phyloP scores from a whole-genome alignment of 2,797 vertebrate genomes.

The Amazonetta brasiliensis region DNA sequence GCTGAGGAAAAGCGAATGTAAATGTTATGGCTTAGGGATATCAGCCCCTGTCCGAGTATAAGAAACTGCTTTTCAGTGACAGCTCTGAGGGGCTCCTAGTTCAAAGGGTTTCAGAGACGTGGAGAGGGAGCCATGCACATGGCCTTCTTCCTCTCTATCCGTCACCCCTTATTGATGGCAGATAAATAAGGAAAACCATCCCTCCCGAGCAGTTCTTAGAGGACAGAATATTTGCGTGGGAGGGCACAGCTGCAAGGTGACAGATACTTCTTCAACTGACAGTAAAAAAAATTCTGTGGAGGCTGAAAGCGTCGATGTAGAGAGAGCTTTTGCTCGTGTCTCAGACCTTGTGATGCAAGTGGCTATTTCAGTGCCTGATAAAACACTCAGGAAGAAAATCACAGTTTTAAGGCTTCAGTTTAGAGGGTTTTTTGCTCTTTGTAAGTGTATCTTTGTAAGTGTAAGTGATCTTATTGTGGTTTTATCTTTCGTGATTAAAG shows the following conservation, averaged over 20 bases:
- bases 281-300: not conserved
- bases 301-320: not conserved
- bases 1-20: slow-evolving; percentile 57
- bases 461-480: not conserved
- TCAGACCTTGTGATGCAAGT: not conserved
- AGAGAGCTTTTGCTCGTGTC: not conserved
- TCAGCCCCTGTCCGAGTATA: not conserved
- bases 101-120: slow-evolving; percentile 40
- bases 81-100: slow-evolving; percentile 32
- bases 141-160: not conserved
- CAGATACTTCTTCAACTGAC: not conserved
- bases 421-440: not conserved
- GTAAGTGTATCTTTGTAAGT: not conserved
- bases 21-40: slow-evolving; percentile 57
- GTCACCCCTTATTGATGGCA: not conserved
- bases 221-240: not conserved
- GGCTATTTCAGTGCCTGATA: not conserved
- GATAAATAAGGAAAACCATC: not conserved
- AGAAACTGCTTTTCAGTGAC: not conserved
- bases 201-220: not conserved
- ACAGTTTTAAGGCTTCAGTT: not conserved
- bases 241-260: not conserved
- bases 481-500: slow-evolving; percentile 36
- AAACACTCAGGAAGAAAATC: not conserved
- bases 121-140: not conserved